Base-by-base conservation (phyloP, 1,140 invertebrate species). In the Sitodiplosis mosellana region DNA sequence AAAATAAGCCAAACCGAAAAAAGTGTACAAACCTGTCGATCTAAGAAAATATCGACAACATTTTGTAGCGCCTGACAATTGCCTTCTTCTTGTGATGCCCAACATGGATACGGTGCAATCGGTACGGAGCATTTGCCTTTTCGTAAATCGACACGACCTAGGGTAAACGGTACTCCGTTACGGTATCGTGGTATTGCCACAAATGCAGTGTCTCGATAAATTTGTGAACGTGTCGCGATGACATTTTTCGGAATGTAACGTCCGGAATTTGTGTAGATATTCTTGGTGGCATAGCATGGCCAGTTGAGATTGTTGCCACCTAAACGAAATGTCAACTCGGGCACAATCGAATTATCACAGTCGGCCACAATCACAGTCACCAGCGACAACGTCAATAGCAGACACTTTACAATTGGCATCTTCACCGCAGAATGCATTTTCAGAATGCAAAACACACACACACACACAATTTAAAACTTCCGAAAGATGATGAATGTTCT, bases 21-120 rank as follows among this genome's bases (percentile, higher is more conserved):
- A 38, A n/a, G n/a, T n/a, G n/a, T n/a, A 63, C 59, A 61, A 49
- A 65, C 63, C 53, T 67, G 58, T 14, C 58, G 54, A 57, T 78
- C 76, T 19, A 78, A 51, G 34, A 61, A 65, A 3, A 78, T 56
- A 55, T 80, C 77, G 2, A 78, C 70, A 10, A 66, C 76, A 10
- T 68, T 76, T 49, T 78, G 75, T 2, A 79, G 52, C 0, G 73
- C 73, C 33, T 74, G 59, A 49, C 74, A 75, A 54, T 74, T 74
- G 17, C 72, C 73, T 55, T 77, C 75, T 49, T 76, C 74, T 54
- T 78, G 74, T 20, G 73, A 64, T 7, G 66, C 55, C 75, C 75
- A 78, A 53, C 69, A 74, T 0, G 77, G 76, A 63, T 71, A 79
- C 0, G 77, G 72, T n/a, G 59, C 52, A 2, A 77, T 56, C 33